Percentiles rank a stretch among this genome's conserved stretches.
These are phyloP conservation scores for Porites evermanni DNA, from an alignment of 92 coral and sea anemone species.

Conservation along the genomic window DNA sequence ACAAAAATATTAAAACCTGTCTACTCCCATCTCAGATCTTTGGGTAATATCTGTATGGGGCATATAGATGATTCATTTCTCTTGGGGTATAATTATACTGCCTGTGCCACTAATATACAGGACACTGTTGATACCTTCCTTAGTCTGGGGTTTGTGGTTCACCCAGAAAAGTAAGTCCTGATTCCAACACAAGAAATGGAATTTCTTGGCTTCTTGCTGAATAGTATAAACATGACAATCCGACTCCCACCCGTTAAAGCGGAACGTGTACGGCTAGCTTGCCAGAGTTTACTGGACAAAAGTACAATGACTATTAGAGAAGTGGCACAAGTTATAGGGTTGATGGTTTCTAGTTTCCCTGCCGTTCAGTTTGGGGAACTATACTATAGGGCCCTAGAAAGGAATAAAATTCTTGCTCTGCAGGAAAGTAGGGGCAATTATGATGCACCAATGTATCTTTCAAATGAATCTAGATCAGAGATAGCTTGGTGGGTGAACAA, in stretches of 20 bases:
- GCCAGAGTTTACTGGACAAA: not conserved
- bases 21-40: too few species aligned
- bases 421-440: too few species aligned
- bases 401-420: not conserved
- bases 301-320: conserved; percentile 3
- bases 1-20: too few species aligned
- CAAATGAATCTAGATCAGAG: conserved; percentile 13
- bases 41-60: too few species aligned
- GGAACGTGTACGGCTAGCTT: conserved; percentile 17
- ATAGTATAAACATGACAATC: conserved; percentile 5
- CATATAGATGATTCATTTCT: too few species aligned
- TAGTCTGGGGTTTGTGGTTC: conserved; percentile 42
- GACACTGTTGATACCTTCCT: conserved; percentile 25
- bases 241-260: conserved; percentile 39
- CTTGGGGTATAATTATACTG: conserved; percentile 27
- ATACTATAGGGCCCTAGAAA: conserved; percentile 10
- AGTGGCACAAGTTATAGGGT: conserved; percentile 37
- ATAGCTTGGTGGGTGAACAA: conserved; percentile 46
- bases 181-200: conserved; percentile 27
- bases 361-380: conserved; percentile 41
- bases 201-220: conserved; percentile 35
- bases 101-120: conserved; percentile 22
- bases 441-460: not conserved
- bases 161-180: conserved; percentile 37
- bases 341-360: conserved; percentile 37